Evolutionary conservation across 1,140 invertebrate species (phyloP).

Genomic region (Zaprionus taronus): DNA sequence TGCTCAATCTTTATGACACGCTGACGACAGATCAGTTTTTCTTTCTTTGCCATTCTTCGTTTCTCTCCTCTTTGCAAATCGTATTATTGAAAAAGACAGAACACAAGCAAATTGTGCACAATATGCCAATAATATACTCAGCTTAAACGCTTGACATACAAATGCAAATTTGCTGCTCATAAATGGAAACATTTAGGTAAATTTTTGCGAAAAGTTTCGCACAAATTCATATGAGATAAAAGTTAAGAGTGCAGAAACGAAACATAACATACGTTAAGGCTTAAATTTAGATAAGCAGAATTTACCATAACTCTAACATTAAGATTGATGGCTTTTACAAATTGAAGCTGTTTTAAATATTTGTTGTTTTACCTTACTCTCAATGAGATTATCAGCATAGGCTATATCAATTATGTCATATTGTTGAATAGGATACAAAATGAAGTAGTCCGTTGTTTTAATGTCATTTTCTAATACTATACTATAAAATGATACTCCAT

Average conservation of each 20-base stretch:
- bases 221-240: not conserved
- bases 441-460: not conserved
- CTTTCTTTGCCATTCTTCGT: not conserved
- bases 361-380: too few species aligned
- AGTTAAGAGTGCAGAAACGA: not conserved
- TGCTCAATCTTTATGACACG: constrained; percentile 7
- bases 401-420: not conserved
- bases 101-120: constrained; percentile 6
- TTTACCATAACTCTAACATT: too few species aligned
- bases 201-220: not conserved
- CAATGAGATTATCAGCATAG: not conserved
- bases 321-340: too few species aligned
- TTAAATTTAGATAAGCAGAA: too few species aligned
- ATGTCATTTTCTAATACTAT: not conserved
- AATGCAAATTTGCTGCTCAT: not conserved
- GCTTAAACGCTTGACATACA: not conserved
- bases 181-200: not conserved
- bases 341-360: too few species aligned
- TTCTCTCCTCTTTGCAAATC: not conserved
- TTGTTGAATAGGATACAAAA: not conserved
- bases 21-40: constrained; percentile 5
- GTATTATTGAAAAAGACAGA: constrained; percentile 1
- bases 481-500: not conserved
- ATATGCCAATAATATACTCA: constrained; percentile 4
- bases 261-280: too few species aligned